phyloP scores from a whole-genome alignment of 53 echinoderm and acorn worm species.

The Henricia sp. region DNA sequence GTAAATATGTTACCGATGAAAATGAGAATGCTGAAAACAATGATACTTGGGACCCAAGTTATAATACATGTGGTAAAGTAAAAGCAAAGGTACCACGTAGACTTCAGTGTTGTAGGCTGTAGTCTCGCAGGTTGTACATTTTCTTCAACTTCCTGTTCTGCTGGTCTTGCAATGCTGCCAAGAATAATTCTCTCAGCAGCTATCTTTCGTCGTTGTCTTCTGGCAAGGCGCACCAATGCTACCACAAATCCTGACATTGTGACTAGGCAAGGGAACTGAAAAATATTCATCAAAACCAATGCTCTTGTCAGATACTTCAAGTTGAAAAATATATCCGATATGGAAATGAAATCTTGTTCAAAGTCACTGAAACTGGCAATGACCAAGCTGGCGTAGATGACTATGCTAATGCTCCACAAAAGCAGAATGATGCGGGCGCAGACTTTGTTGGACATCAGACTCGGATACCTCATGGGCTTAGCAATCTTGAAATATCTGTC shows the following conservation, averaged over 20 bases:
- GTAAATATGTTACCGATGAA: not conserved
- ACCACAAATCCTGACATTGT: not conserved
- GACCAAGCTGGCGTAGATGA: not conserved
- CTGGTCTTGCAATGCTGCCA: not conserved
- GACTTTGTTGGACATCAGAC: not conserved
- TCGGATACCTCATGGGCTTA: slow-evolving; percentile 3
- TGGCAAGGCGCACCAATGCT: not conserved
- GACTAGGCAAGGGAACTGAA: not conserved
- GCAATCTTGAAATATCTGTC: slow-evolving; percentile 21
- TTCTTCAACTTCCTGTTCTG: too few relatives aligned
- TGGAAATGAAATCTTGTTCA: not conserved
- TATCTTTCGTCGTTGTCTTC: slow-evolving; percentile 11
- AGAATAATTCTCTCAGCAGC: slow-evolving; percentile 6
- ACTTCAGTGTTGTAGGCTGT: not conserved
- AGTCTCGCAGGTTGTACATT: not conserved
- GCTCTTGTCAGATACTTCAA: not conserved
- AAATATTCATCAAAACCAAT: not conserved
- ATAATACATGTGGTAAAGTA: slow-evolving; percentile 1
- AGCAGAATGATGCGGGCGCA: not conserved
- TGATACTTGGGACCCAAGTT: not conserved
- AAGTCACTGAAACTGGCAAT: not conserved
- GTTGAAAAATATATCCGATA: not conserved
- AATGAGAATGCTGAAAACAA: not conserved
- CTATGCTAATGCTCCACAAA: not conserved
- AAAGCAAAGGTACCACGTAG: not conserved